These are phyloP conservation scores for Nymphalis c-album DNA, from an alignment of 2,888 invertebrate species.

Conservation along the genomic window DNA sequence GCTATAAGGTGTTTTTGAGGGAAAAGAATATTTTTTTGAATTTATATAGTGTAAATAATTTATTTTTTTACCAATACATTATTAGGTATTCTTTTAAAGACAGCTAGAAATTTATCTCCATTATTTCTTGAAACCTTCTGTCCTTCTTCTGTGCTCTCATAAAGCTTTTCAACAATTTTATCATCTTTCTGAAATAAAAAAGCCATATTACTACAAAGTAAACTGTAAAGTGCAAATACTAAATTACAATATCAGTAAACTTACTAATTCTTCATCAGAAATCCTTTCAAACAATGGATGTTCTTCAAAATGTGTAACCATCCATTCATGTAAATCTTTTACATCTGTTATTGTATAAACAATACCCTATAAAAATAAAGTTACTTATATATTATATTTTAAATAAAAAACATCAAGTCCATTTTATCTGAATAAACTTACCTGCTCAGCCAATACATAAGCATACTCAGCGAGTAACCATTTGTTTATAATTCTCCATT, in stretches of 20 bases:
- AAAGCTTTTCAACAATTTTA: conserved; percentile 93
- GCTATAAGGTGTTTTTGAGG: background rate
- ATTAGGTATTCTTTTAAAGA: conserved; percentile 86
- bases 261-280: conserved; percentile 87
- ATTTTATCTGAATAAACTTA: conserved; percentile 61
- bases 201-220: background rate
- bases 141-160: conserved; percentile 97
- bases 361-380: conserved; percentile 82
- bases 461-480: conserved; percentile 98
- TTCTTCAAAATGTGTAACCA: conserved; percentile 93
- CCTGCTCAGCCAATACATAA: conserved; percentile 92
- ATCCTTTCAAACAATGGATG: conserved; percentile 94
- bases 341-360: conserved; percentile 99
- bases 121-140: conserved; percentile 98
- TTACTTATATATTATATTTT: background rate
- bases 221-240: background rate
- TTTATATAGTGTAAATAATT: conserved; percentile 30
- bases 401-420: background rate
- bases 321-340: conserved; percentile 98
- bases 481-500: conserved; percentile 98
- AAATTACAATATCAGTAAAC: conserved; percentile 21
- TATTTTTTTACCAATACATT: conserved; percentile 39
- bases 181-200: conserved; percentile 85
- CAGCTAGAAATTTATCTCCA: conserved; percentile 95
- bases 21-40: conserved; percentile 16